A percentile compares a stretch with the other conserved stretches of the same genome.
Conservation (phyloP, 2,888 invertebrate genomes). For the Orthosia gothica region DNA sequence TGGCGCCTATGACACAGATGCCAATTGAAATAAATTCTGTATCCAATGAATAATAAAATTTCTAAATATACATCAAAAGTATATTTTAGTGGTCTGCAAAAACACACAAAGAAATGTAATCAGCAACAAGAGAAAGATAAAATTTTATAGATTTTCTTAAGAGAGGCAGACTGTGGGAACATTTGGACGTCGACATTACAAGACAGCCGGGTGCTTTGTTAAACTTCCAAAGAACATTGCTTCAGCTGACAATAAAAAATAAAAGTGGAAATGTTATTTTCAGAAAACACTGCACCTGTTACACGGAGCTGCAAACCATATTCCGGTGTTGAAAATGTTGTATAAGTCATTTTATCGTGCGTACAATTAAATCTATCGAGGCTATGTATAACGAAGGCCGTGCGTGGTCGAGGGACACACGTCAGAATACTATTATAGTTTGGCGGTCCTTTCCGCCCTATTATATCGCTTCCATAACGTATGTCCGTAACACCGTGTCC, state of each 20-base stretch:
- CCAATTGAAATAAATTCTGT: conserved; percentile 21
- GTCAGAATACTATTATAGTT: conserved; percentile 51
- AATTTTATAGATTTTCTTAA: conserved; percentile 61
- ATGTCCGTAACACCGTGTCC: conserved; percentile 32
- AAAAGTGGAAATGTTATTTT: conserved; percentile 34
- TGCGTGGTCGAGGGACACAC: conserved; percentile 37
- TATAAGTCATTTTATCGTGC: conserved; percentile 27
- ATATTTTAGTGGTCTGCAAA: conserved; percentile 26
- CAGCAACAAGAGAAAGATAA: conserved; percentile 55
- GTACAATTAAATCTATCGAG: conserved; percentile 36
- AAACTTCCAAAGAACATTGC: conserved; percentile 48
- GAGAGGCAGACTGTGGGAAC: conserved; percentile 50
- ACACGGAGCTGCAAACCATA: conserved; percentile 30
- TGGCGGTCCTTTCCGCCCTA: conserved; percentile 42
- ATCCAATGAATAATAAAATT: conserved; percentile 25
- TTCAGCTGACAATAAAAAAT: conserved; percentile 45
- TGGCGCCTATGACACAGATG: neutral
- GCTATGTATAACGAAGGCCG: conserved; percentile 9
- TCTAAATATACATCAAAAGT: conserved; percentile 21
- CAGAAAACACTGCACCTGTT: conserved; percentile 50
- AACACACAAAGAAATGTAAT: conserved; percentile 59
- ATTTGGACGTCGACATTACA: conserved; percentile 51
- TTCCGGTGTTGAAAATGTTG: conserved; percentile 17
- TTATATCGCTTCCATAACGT: conserved; percentile 37
- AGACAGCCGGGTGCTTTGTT: conserved; percentile 45